A percentile compares a stretch with the other conserved stretches of the same genome.
These are phyloP conservation scores for Blera fallax DNA, from an alignment of 2,888 invertebrate species.

Conservation along the genomic window DNA sequence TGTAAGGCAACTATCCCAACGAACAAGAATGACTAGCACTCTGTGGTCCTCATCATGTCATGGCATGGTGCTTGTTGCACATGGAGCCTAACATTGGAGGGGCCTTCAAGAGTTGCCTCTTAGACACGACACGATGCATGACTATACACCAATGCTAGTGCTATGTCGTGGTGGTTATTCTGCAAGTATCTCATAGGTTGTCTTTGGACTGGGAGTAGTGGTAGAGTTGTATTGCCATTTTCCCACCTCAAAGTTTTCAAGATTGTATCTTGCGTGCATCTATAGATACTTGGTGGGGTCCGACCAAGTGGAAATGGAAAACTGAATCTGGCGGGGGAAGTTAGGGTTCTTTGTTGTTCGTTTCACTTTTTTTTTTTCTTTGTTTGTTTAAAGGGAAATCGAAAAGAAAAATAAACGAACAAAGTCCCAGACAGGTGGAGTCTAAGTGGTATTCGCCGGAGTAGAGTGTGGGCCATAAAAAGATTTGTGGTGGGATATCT, in stretches of 20 bases:
- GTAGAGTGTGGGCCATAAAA: background rate
- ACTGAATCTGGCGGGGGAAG: background rate
- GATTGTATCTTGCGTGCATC: background rate
- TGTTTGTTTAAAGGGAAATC: slow-evolving; percentile 20
- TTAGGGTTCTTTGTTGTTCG: background rate
- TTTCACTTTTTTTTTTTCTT: background rate
- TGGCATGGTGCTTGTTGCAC: slow-evolving; percentile 32
- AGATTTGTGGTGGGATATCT: background rate
- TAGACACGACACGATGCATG: slow-evolving; percentile 56
- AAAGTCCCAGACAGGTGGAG: slow-evolving; percentile 38
- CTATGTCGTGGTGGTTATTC: slow-evolving; percentile 49
- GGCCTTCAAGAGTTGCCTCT: slow-evolving; percentile 48
- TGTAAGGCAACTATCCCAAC: slow-evolving; percentile 47
- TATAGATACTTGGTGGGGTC: slow-evolving; percentile 31
- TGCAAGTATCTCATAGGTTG: slow-evolving; percentile 68
- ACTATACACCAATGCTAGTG: slow-evolving; percentile 23
- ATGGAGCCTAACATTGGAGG: slow-evolving; percentile 42
- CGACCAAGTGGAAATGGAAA: slow-evolving; percentile 17
- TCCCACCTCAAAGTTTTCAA: slow-evolving; percentile 45
- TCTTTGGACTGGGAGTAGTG: slow-evolving; percentile 23
- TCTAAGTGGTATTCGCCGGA: slow-evolving; percentile 14
- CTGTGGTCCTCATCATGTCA: slow-evolving; percentile 23
- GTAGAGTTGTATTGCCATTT: slow-evolving; percentile 31
- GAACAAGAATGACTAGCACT: slow-evolving; percentile 52
- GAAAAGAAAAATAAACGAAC: slow-evolving; percentile 1